Conservation (phyloP, 1,140 invertebrate species). For the Lucilia sericata region DNA sequence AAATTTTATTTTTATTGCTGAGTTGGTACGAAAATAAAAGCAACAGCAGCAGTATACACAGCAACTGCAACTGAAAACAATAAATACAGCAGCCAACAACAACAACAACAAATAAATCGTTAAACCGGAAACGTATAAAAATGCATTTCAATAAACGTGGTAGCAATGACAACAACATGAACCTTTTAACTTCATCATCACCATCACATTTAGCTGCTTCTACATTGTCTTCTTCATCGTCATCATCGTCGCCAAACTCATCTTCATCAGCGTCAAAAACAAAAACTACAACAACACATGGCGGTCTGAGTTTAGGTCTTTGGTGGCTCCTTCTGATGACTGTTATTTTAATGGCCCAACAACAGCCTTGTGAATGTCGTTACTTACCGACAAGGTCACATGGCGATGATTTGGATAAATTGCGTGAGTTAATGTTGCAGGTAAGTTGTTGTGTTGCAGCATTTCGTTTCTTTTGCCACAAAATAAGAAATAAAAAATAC, state of each 20-base stretch:
- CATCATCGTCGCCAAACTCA: neutral
- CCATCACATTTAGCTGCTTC: slow-evolving; percentile 27
- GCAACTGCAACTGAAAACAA: neutral
- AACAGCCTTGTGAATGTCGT: slow-evolving; percentile 67
- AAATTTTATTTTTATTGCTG: slow-evolving; percentile 5
- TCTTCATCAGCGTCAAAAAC: neutral
- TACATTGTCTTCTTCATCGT: neutral
- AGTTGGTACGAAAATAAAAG: neutral
- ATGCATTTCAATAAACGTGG: slow-evolving; percentile 41
- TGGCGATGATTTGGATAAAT: slow-evolving; percentile 71
- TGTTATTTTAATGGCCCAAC: slow-evolving; percentile 55
- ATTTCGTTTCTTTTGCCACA: neutral
- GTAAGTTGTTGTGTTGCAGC: slow-evolving; percentile 65
- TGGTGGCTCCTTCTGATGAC: slow-evolving; percentile 46
- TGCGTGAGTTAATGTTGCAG: slow-evolving; percentile 72
- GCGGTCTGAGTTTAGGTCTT: slow-evolving; percentile 38
- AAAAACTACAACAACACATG: slow-evolving; percentile 28
- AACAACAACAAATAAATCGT: slow-evolving; percentile 19
- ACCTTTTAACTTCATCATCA: slow-evolving; percentile 11
- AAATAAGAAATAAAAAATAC: neutral
- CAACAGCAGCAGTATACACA: neutral
- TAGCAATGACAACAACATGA: slow-evolving; percentile 34
- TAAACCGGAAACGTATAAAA: slow-evolving; percentile 47
- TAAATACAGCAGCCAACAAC: neutral
- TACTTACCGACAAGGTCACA: slow-evolving; percentile 72